Evolutionary conservation across 2,113 vertebrate genomes (phyloP).

Genomic region (Chlamydotis undulata): DNA sequence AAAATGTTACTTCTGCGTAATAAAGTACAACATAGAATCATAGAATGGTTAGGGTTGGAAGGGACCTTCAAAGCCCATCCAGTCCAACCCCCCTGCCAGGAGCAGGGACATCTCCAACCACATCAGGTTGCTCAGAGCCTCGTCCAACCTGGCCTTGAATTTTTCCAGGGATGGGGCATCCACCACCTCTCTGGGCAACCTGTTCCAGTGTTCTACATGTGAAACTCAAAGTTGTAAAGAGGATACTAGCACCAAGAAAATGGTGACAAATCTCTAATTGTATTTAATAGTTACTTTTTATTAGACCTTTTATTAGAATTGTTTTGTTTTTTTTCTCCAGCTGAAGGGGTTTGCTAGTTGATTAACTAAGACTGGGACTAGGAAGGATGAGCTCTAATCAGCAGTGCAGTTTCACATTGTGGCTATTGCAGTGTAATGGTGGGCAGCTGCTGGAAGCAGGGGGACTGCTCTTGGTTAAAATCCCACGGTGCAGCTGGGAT

Average conservation of each 20-base stretch:
- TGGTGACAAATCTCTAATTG: not conserved
- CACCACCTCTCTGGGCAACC: too few relatives aligned
- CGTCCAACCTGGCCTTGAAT: too few relatives aligned
- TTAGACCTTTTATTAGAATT: not conserved
- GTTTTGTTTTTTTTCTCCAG: not conserved
- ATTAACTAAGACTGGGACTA: not conserved
- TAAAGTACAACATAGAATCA: too few relatives aligned
- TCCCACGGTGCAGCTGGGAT: rapidly evolving
- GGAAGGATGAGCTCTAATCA: not conserved
- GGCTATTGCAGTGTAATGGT: not conserved
- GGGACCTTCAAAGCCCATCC: too few relatives aligned
- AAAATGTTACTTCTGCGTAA: not conserved
- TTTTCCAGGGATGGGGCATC: too few relatives aligned
- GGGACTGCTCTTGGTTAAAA: not conserved
- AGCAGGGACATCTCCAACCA: too few relatives aligned
- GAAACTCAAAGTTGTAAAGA: not conserved
- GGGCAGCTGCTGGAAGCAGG: not conserved
- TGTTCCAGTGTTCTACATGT: not conserved
- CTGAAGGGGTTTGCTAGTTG: not conserved
- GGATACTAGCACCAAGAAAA: not conserved
- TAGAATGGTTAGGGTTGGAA: too few relatives aligned
- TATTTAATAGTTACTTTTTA: not conserved
- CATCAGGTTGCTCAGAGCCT: too few relatives aligned
- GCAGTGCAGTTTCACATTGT: not conserved
- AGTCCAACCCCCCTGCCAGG: too few relatives aligned